Percentiles rank a stretch among this genome's conserved stretches.
Conservation (phyloP, 2,113 vertebrate species). For the Platysteira castanea region DNA sequence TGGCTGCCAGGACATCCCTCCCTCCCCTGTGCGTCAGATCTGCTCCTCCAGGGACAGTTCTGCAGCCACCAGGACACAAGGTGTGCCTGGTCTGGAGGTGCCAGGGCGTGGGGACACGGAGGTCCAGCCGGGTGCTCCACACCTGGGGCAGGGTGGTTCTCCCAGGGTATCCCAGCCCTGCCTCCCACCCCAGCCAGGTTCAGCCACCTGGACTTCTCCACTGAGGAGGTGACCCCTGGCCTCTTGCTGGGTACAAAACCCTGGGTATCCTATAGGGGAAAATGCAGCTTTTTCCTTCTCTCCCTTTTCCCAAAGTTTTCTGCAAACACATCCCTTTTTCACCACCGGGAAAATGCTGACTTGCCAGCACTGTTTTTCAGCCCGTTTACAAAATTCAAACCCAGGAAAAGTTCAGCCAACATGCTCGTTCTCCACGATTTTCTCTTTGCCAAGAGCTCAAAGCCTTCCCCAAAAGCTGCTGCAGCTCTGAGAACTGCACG, state of each 20-base stretch:
- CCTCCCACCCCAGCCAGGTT: neutral
- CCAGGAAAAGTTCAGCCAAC: neutral
- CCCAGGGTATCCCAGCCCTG: neutral
- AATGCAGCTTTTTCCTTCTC: neutral
- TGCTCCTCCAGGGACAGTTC: neutral
- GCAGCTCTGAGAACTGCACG: fast-evolving
- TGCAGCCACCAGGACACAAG: neutral
- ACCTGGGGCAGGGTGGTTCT: neutral
- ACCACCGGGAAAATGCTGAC: neutral
- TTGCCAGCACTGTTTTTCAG: neutral
- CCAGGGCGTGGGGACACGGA: neutral
- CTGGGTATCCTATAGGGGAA: fast-evolving
- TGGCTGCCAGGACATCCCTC: neutral
- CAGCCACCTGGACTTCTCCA: neutral
- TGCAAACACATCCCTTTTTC: neutral
- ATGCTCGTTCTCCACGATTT: neutral
- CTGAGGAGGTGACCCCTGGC: neutral
- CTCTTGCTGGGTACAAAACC: neutral
- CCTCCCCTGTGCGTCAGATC: neutral
- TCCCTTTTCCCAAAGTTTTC: neutral
- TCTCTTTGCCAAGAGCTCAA: neutral
- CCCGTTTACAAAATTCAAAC: neutral
- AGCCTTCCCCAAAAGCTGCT: neutral
- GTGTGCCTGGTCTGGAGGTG: neutral
- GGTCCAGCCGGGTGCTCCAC: neutral